Evolutionary conservation across 2,888 invertebrate genomes (phyloP), one percentile per base, ranked within the genome.

Genomic region (Nomada fucata): DNA sequence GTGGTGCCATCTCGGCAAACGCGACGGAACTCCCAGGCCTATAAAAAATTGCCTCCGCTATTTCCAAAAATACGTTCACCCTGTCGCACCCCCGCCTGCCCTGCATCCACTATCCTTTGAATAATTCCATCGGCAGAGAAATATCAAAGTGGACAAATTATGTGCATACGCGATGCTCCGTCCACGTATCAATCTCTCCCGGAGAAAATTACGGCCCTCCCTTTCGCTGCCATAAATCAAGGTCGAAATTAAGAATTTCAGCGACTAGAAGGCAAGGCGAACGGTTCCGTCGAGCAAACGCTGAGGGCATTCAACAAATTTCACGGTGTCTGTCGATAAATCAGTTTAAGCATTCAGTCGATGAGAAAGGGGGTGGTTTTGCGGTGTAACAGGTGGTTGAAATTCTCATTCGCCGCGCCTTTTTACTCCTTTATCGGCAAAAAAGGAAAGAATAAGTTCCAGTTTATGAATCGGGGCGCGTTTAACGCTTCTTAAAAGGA

Each of bases 401-500:
- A 90, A 90, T 91, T 91, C 92, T 90, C 91, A 90, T 91, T 92
- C 91, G 89, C 91, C 91, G 89, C 88, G 86, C 86, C 89, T 91
- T 91, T 92, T 92, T 91, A 90, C 90, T 92, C 91, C 90, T 92
- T 92, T 92, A 92, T 92, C 91, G 90, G 91, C 88, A 90, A 91
- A 92, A 92, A 92, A 90, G 90, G 91, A 91, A 91, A 92, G 91
- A 91, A 90, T 90, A 90, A 91, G 90, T 91, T 92, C 90, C 90
- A 90, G 91, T 90, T 92, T 91, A 91, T 91, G 90, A 92, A 92
- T 91, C 89, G 90, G 90, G 87, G 89, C 89, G 90, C 92, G 91
- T 91, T 92, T 91, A 92, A 92, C 90, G 91, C 91, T 92, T 91
- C 92, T 92, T 92, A 91, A 92, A 92, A 91, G 91, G 91, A 90